Conservation (phyloP, 37 sponge, comb jelly and placozoan genomes). For the Spongilla lacustris region DNA sequence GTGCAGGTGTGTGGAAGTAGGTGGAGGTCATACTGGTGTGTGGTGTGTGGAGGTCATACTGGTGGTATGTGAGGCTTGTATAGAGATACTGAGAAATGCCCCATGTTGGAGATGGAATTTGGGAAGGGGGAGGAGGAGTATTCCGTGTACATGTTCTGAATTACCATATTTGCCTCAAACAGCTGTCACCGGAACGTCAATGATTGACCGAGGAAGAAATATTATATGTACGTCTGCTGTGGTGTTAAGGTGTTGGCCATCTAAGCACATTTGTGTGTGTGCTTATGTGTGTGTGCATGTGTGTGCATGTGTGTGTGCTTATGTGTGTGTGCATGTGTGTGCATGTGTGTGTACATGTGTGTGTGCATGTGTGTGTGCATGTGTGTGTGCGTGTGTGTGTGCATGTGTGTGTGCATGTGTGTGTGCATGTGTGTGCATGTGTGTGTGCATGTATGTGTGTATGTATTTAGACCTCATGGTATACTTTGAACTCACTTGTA, state of each 20-base stretch:
- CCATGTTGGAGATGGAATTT: neutral
- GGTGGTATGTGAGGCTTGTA: no score
- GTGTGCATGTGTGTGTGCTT: neutral
- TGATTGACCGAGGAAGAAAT: constrained; percentile 73
- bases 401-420: constrained; percentile 11
- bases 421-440: neutral
- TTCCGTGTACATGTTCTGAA: no score
- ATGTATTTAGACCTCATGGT: neutral
- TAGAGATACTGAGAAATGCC: neutral
- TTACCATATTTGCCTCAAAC: neutral
- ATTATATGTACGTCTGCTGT: constrained; percentile 61
- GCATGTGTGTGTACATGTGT: no score
- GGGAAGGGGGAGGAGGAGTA: neutral
- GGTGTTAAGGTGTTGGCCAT: neutral
- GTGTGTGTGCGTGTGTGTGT: constrained; percentile 14
- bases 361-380: neutral
- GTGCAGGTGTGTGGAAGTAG: no score
- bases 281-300: neutral
- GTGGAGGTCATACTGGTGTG: no score
- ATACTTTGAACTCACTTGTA: constrained; percentile 1
- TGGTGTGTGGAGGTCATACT: no score
- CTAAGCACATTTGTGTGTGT: neutral
- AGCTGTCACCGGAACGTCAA: constrained; percentile 61
- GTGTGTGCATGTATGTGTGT: constrained; percentile 12
- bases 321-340: neutral